These are phyloP conservation scores for Caradrina kadenii DNA, from an alignment of 2,888 invertebrate species.

Conservation along the genomic window DNA sequence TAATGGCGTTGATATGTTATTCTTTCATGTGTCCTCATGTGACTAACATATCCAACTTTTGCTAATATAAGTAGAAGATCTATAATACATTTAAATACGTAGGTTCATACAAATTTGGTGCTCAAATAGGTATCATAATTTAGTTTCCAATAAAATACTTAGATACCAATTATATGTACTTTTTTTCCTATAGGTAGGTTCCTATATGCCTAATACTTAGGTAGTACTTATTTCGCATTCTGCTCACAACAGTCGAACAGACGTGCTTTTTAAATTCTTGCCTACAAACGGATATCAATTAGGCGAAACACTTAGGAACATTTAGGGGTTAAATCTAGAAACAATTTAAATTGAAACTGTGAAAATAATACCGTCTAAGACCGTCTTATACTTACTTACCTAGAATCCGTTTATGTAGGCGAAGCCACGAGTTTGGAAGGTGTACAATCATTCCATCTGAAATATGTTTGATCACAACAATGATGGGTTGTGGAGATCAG, in stretches of 20 bases:
- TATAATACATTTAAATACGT: too few species aligned
- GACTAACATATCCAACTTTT: too few species aligned
- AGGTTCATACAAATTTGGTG: too few species aligned
- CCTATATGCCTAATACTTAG: too few species aligned
- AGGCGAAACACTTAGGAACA: conserved; percentile 43
- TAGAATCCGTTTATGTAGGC: background rate
- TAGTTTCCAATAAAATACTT: background rate
- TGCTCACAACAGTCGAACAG: conserved; percentile 14
- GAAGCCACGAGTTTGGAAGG: too few species aligned
- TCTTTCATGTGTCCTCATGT: too few species aligned
- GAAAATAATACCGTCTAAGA: conserved; percentile 2
- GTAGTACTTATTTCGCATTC: conserved; percentile 31
- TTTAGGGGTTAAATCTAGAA: conserved; percentile 22
- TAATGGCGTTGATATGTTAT: too few species aligned
- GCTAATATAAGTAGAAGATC: too few species aligned
- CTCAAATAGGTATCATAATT: background rate
- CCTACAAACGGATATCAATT: conserved; percentile 66
- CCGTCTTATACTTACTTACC: background rate
- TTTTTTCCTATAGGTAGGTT: background rate
- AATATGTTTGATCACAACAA: too few species aligned
- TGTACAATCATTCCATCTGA: too few species aligned
- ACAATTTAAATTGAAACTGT: background rate
- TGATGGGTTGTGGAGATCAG: too few species aligned
- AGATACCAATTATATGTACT: background rate
- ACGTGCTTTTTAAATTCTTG: conserved; percentile 54